Base-by-base conservation (phyloP, 2,888 invertebrate genomes). In the Encarsia formosa region DNA sequence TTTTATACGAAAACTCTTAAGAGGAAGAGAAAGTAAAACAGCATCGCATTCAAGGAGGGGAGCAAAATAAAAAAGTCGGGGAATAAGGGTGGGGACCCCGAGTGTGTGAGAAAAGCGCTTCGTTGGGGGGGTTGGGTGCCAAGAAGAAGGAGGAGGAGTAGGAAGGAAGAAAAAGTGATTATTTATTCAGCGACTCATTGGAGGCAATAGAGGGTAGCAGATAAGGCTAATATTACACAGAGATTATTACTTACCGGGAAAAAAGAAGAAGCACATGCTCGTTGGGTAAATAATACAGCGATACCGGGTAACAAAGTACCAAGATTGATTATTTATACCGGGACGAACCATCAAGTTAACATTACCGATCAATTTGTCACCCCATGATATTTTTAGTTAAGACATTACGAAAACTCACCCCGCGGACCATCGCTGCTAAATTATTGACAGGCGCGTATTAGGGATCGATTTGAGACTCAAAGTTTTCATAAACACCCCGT, bases 131-230 rank as follows among this genome's bases (percentile, higher is more conserved):
- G 29, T 16, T 20, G 32, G 9, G 22, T 13, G 38, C 19, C 38
- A 9, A 20, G 20, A 11, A 18, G 11, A 18, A 15, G 9, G 40
- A 26, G 23, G 9, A 24, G 18, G 38, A 20, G 18, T n/a, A n/a
- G n/a, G n/a, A 20, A 38, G 22, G 5, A 19, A 16, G 41, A 31
- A 5, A 26, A 9, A 16, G 23, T 20, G 31, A 45, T 51, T 40
- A 51, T 45, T 51, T 51, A 51, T 51, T 51, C 44, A 51, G 40
- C 44, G 22, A 51, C 39, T 51, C 34, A 35, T 41, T 40, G 13
- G 32, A 34, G 40, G 22, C 23, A 22, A 13, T 31, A 4, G 11
- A 15, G 24, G 39, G 23, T 8, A 23, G 31, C 20, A 45, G 26
- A 43, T 49, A 45, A 45, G 20, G 34, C 40, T 40, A 39, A 40